Base-by-base conservation (phyloP, 2,888 invertebrate genomes). In the Falcaria lacertinaria region DNA sequence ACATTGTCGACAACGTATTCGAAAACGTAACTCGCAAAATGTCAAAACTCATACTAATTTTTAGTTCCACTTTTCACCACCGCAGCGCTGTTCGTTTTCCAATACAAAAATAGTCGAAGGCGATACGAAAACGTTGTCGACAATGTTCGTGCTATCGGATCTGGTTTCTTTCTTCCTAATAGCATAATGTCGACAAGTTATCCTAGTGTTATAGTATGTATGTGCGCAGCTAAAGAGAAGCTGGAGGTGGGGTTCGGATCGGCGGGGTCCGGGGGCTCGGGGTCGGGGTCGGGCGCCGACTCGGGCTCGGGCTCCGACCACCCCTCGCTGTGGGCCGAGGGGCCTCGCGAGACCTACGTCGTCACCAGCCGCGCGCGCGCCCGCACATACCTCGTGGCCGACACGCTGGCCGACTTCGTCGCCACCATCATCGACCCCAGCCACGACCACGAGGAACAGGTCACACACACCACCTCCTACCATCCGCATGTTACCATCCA, bases 311-410 rank as follows among this genome's bases (percentile, higher is more conserved):
- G n/a, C n/a, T 61, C 54, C 48, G 63, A 60, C 51, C 55, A 57
- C 16, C 56, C 64, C 40, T 60, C 48, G 4, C 52, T 11, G 11
- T 28, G 28, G 8, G 7, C 28, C 11, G 28, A 28, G 8, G 28
- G 57, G 11, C 50, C 52, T 22, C 41, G 50, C 33, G 83, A 85
- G 56, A 88, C 88, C 33, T 90, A 81, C 78, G 86, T 90, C 46
- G 74, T 89, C 54, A 86, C 87, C 36, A 80, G 77, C 62, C 50
- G 69, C 39, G 51, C 69, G 42, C 70, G 80, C 35, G 77, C 80
- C 34, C 66, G 76, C 45, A 63, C 73, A n/a, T 86, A 83, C 65
- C 64, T 80, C 44, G 71, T 89, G 47, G 67, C 67, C 36, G 82
- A 84, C 64, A 77, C 77, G 51, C 68, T 85, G 19, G 67, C 63